Percentiles rank a stretch among this genome's conserved stretches.
Conservation (phyloP, 2,888 invertebrate genomes). For the Phymatocera aterrima region DNA sequence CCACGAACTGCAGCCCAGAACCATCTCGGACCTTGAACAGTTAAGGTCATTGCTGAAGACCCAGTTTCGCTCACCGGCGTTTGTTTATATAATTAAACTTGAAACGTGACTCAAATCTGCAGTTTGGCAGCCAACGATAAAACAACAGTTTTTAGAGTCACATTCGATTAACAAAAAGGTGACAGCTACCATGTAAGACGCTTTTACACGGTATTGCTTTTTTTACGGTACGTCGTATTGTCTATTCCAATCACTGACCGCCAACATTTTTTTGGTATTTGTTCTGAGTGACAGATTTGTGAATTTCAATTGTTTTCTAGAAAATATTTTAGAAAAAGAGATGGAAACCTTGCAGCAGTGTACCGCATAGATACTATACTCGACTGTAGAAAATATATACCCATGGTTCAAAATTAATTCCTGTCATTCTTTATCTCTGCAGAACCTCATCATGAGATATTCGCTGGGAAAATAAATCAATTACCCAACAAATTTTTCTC, state of each 20-base stretch:
- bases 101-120: slow-evolving; percentile 21
- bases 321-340: background rate
- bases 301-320: background rate
- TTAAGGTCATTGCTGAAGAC: slow-evolving; percentile 64
- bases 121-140: background rate
- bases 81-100: slow-evolving; percentile 56
- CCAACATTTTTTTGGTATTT: background rate
- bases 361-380: background rate
- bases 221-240: slow-evolving; percentile 18
- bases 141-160: background rate
- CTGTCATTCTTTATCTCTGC: slow-evolving; percentile 2
- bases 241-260: background rate
- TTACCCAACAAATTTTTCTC: background rate
- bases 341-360: too few species aligned
- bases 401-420: background rate
- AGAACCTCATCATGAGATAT: slow-evolving; percentile 39
- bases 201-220: background rate
- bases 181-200: slow-evolving; percentile 22
- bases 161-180: background rate
- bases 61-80: slow-evolving; percentile 51
- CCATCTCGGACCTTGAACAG: slow-evolving; percentile 73
- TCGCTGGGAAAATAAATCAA: slow-evolving; percentile 10
- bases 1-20: slow-evolving; percentile 73
- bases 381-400: background rate
- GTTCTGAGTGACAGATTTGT: slow-evolving; percentile 27